Evolutionary conservation across 2,113 vertebrate species (phyloP).

Genomic region (Oncorhynchus tshawytscha): DNA sequence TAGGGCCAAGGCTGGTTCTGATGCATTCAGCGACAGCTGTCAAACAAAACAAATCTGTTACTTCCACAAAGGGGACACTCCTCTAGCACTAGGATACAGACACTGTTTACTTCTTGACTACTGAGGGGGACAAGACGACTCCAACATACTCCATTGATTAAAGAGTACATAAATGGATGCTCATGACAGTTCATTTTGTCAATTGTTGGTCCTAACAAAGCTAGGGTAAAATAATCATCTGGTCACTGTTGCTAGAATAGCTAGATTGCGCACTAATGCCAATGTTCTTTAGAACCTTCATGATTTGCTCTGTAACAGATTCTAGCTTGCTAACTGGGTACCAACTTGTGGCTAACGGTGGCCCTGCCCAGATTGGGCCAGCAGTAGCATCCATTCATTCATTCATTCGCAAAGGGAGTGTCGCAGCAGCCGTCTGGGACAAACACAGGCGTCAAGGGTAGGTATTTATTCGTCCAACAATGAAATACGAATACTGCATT

Average conservation of each 20-base stretch:
- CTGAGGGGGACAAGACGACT: neutral
- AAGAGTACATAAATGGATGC: too few species aligned
- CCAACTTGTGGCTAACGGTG: neutral
- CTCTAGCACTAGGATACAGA: neutral
- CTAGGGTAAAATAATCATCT: too few species aligned
- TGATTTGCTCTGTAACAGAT: neutral
- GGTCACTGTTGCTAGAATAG: too few species aligned
- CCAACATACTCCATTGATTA: neutral
- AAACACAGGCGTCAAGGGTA: neutral
- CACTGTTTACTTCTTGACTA: neutral
- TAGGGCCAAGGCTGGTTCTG: constrained; percentile 95
- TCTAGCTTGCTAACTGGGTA: neutral
- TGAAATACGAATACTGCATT: neutral
- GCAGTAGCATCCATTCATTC: neutral
- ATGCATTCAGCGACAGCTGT: constrained; percentile 95
- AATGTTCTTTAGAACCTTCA: too few species aligned
- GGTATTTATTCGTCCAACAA: neutral
- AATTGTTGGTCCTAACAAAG: too few species aligned
- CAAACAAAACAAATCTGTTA: neutral
- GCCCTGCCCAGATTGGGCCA: neutral
- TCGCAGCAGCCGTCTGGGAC: neutral
- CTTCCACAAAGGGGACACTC: neutral
- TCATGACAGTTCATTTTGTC: too few species aligned
- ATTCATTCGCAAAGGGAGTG: neutral
- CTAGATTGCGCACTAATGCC: too few species aligned